These are phyloP conservation scores for Rhogogaster chlorosoma DNA, from an alignment of 2,888 invertebrate species.

Conservation along the genomic window DNA sequence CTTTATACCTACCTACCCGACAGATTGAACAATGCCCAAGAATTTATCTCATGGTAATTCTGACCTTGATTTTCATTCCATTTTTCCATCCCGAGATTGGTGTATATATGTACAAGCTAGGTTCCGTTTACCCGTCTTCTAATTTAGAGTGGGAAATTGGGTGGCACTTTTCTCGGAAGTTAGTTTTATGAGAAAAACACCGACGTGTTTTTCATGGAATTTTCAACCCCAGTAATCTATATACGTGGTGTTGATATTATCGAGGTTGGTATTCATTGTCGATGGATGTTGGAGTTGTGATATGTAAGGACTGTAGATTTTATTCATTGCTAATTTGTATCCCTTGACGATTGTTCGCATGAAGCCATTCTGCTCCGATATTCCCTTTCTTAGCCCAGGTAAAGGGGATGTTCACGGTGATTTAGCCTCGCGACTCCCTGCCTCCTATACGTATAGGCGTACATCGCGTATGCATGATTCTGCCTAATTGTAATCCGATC, in stretches of 20 bases:
- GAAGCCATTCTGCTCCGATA: not conserved
- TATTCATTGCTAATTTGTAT: not conserved
- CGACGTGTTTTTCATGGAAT: not conserved
- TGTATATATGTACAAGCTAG: not conserved
- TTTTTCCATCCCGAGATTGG: not conserved
- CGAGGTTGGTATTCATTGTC: not conserved
- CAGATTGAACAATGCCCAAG: not conserved
- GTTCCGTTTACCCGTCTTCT: not conserved
- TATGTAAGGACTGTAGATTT: not conserved
- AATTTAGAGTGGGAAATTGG: not conserved
- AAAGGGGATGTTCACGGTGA: conserved; percentile 29
- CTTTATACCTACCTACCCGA: not conserved
- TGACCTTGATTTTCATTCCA: not conserved
- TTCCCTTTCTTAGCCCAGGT: conserved; percentile 6
- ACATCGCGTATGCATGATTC: conserved; percentile 38
- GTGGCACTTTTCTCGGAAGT: not conserved
- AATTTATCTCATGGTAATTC: not conserved
- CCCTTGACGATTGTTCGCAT: not conserved
- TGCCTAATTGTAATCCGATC: conserved; percentile 46
- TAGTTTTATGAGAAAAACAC: not conserved
- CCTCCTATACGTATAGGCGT: not conserved
- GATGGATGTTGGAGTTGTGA: not conserved
- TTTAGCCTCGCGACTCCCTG: conserved; percentile 28
- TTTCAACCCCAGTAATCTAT: not conserved
- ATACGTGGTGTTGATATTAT: not conserved